Percentiles rank a stretch among this genome's conserved stretches.
Conservation (phyloP, 2,113 vertebrate genomes). For the Carassius auratus region DNA sequence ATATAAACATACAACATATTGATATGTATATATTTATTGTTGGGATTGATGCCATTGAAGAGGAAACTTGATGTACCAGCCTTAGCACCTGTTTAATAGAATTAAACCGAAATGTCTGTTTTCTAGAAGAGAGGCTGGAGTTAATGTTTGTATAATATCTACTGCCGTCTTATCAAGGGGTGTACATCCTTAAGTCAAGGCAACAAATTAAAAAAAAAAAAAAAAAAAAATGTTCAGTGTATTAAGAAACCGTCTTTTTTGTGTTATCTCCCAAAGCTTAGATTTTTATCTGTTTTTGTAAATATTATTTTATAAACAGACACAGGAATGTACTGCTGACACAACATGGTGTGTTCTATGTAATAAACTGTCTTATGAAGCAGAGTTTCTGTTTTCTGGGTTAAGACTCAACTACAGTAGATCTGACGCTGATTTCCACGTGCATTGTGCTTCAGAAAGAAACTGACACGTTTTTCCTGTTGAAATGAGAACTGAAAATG, state of each 20-base stretch:
- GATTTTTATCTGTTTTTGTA: neutral
- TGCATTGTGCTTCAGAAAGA: neutral
- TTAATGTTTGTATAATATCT: neutral
- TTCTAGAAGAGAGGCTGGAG: neutral
- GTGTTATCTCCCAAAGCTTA: neutral
- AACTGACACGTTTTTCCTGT: slow-evolving; percentile 24
- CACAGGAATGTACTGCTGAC: slow-evolving; percentile 27
- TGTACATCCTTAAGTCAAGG: neutral
- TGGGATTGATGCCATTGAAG: neutral
- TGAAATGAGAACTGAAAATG: slow-evolving; percentile 31
- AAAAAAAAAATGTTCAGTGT: neutral
- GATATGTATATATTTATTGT: neutral
- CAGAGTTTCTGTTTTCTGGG: slow-evolving; percentile 11
- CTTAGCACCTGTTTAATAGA: neutral
- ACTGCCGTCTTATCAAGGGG: neutral
- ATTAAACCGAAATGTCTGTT: neutral
- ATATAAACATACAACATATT: neutral
- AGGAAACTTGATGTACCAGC: neutral
- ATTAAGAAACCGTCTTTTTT: neutral
- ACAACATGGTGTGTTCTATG: slow-evolving; percentile 30
- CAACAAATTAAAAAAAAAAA: neutral
- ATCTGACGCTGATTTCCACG: neutral
- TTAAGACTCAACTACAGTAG: neutral
- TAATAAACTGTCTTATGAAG: slow-evolving; percentile 44
- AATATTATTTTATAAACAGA: neutral